phyloP scores from a whole-genome alignment of 2,797 vertebrate species.

The Harpagifer antarcticus region DNA sequence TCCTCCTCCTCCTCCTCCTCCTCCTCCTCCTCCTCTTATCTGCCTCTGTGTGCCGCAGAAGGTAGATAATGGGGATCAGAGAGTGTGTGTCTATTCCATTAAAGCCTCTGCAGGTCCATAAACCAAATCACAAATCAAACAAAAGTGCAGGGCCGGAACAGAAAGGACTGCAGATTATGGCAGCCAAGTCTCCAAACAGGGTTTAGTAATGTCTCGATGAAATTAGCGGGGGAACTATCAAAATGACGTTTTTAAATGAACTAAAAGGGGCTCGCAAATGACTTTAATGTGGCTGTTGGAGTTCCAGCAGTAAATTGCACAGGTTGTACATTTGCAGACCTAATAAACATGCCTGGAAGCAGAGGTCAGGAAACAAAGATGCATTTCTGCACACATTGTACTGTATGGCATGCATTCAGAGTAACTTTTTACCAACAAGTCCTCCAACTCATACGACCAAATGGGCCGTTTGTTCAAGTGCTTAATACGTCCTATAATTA shows the following conservation, averaged over 20 bases:
- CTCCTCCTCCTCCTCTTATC: constrained; percentile 55
- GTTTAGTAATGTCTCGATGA: constrained; percentile 55
- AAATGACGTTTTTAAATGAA: constrained; percentile 62
- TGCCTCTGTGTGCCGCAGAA: constrained; percentile 67
- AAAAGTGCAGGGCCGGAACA: constrained; percentile 69
- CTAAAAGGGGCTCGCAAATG: constrained; percentile 38
- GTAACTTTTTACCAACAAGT: background rate
- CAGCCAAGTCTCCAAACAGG: constrained; percentile 54
- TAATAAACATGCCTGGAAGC: constrained; percentile 15
- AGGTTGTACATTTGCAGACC: constrained; percentile 22
- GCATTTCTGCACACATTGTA: background rate
- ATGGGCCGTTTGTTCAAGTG: no score
- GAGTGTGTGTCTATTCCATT: constrained; percentile 75
- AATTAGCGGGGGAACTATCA: constrained; percentile 47
- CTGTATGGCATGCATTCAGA: background rate
- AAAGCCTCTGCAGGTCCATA: constrained; percentile 76
- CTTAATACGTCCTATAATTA: no score
- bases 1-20: constrained; percentile 47
- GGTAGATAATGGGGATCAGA: constrained; percentile 78
- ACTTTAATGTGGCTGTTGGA: constrained; percentile 42
- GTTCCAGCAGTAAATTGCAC: constrained; percentile 43
- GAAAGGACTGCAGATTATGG: constrained; percentile 57
- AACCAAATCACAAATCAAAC: constrained; percentile 80
- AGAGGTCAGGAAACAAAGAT: constrained; percentile 28
- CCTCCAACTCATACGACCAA: no score